These are phyloP conservation scores for Microcebus griseorufus DNA, from an alignment of 2,113 vertebrate species.

Conservation along the genomic window DNA sequence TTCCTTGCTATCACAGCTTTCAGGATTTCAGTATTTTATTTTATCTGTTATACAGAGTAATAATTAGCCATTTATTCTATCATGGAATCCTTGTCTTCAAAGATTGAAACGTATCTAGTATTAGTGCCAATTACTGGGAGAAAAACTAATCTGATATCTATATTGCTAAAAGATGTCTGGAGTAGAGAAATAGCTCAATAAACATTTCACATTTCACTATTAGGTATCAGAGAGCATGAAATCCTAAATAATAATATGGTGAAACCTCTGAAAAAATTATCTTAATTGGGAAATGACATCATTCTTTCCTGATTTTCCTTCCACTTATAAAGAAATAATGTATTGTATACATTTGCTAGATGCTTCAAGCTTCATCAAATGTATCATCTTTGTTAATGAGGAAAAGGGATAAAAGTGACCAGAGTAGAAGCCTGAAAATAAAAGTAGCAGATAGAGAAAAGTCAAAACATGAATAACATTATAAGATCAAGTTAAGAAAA, in stretches of 20 bases:
- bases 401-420: background rate
- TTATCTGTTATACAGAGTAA: background rate
- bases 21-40: background rate
- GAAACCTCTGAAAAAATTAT: background rate
- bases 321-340: background rate
- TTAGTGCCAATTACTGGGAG: background rate
- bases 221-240: background rate
- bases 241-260: background rate
- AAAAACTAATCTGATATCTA: background rate
- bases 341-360: background rate
- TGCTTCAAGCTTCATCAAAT: background rate
- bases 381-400: background rate
- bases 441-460: background rate
- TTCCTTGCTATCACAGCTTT: background rate
- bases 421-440: background rate
- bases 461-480: background rate
- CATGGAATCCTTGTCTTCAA: background rate
- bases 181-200: background rate
- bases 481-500: background rate
- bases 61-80: background rate
- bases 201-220: background rate
- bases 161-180: background rate
- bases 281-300: background rate
- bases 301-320: background rate
- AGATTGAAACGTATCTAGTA: background rate